Base-by-base conservation (phyloP, 2,797 vertebrate genomes). In the Tragopan temminckii region DNA sequence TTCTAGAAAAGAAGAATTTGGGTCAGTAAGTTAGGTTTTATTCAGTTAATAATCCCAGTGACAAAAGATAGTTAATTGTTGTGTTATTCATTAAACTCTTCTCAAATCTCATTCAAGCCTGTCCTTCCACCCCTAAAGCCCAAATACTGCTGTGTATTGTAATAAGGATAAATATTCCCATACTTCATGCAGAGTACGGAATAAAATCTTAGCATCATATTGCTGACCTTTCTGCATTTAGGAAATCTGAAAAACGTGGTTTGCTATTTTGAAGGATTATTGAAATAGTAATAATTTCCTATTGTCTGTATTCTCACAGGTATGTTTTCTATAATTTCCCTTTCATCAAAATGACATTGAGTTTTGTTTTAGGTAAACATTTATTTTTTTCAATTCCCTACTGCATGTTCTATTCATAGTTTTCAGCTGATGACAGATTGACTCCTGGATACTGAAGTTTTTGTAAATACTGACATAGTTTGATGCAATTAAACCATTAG, bases 371-470 rank as follows among this genome's bases (percentile, higher is more conserved):
- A 76, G 57, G 74, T 64, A 67, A 74, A 74, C 9, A 8, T 42
- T 91, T 89, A 10, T 80, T 81, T 5, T 5, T 19, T 62, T 52
- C 76, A 59, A 59, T 90, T 94, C 95, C 75, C 90, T 40, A 8
- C 57, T 29, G 59, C 80, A 61, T 42, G 38, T 76, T 74, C 9
- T 45, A 72, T 52, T 93, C 71, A 20, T 66, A 82, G 50, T 72
- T 94, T 89, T 91, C 62, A 75, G 52, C 45, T 80, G 67, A 42
- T 79, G 87, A 50, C 38, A 82, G 61, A 71, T 64, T 84, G 61
- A 71, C 45, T 95, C 62, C 71, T 91, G 80, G 69, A 74, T 90
- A 83, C 75, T 62, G 55, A 78, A 40, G 7, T 79, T 95, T 96
- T 95, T 27, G 21, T 91, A 88, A 93, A 86, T 58, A 66, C 67